Conservation (phyloP, 2,888 invertebrate species). For the Anarsia innoxiella region DNA sequence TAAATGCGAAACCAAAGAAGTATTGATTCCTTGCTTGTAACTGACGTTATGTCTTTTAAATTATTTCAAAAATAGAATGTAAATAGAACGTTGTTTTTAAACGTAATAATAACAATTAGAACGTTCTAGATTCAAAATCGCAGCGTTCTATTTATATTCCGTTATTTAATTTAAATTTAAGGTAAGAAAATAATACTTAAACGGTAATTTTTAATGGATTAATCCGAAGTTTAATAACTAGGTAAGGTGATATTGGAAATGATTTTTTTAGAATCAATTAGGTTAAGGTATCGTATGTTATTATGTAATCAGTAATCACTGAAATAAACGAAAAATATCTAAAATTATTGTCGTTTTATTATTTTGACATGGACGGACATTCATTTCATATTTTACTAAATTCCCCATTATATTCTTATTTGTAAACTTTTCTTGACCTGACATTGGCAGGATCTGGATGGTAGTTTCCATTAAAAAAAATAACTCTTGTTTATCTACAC, state of each 20-base stretch:
- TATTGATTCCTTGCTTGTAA: slow-evolving; percentile 23
- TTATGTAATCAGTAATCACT: slow-evolving; percentile 74
- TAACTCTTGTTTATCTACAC: no score
- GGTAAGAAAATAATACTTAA: slow-evolving; percentile 43
- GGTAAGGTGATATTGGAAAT: slow-evolving; percentile 74
- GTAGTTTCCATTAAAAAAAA: no score
- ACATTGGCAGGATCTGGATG: no score
- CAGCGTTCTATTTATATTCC: slow-evolving; percentile 26
- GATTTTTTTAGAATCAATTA: slow-evolving; percentile 75
- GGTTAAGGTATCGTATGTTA: slow-evolving; percentile 72
- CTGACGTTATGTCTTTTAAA: slow-evolving; percentile 4
- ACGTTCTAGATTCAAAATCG: slow-evolving; percentile 22
- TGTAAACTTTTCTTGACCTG: no score
- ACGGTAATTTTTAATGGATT: slow-evolving; percentile 67
- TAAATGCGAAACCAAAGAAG: slow-evolving; percentile 36
- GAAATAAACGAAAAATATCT: slow-evolving; percentile 70
- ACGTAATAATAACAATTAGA: slow-evolving; percentile 22
- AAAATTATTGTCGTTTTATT: slow-evolving; percentile 30
- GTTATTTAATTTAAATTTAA: slow-evolving; percentile 31
- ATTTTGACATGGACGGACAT: no score
- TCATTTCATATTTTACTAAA: no score
- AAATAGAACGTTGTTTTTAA: slow-evolving; percentile 19
- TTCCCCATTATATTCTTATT: no score
- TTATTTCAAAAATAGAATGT: slow-evolving; percentile 10
- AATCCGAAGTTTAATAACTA: slow-evolving; percentile 67